Base-by-base conservation (phyloP, 2,113 vertebrate genomes). In the Orthochromis malagaraziensis region DNA sequence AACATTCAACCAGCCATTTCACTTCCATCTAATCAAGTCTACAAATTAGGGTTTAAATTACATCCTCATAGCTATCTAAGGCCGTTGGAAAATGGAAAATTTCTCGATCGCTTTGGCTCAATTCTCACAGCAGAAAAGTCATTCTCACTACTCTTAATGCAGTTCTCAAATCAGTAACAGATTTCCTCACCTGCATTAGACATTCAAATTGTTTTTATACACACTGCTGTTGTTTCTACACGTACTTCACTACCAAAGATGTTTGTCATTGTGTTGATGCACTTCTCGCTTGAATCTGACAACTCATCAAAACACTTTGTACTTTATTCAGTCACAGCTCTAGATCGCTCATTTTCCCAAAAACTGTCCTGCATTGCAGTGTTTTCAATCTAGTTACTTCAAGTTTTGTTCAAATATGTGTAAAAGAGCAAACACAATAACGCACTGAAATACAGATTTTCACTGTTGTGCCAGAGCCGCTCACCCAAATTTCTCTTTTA, bases 291-390 rank as follows among this genome's bases (percentile, higher is more conserved):
- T 31, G 26, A 60, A 60, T 60, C 57, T 31, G 17, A 3, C 4
- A 65, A 65, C 60, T 38, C 60, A 8, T 68, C 33, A 38, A 38
- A 68, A 2, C 19, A 38, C 6, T 68, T 65, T 65, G 60, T 65
- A 65, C 33, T 65, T 65, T 13, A 38, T 38, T 68, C 33, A 68
- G 33, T 68, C 60, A 21, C 60, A 38, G 33, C 60, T 38, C 19
- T 38, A 65, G 33, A 38, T 65, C 10, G 0, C 19, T 21, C 33
- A 38, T 12, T 2, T 68, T 2, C 60, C 60, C 2, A 2, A 38
- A 19, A 0, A 8, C 33, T 0, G 60, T 21, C 33, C 33, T 65
- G 60, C 33, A 38, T 21, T 38, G 60, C 33, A 13, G 19, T 21
- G 19, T 65, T 65, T 65, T 38, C 10, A 65, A 2, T 24, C 53